Percentiles rank a stretch among this genome's conserved stretches.
phyloP scores from a whole-genome alignment of 2,797 vertebrate species.

The Ispidina picta region DNA sequence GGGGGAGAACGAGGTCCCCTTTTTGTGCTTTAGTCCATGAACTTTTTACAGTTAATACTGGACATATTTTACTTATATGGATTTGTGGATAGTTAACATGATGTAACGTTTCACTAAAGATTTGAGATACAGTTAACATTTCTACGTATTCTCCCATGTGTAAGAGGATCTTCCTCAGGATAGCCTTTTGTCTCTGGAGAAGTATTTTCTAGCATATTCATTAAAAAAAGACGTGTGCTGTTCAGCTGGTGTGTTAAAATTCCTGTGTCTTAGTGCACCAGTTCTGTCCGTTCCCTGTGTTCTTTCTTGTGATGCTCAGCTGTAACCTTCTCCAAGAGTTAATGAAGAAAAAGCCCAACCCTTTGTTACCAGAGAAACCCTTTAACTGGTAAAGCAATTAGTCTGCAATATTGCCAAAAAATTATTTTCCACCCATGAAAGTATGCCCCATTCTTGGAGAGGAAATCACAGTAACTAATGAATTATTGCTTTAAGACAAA shows the following conservation, averaged over 20 bases:
- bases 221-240: not conserved
- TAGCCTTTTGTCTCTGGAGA: not conserved
- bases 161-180: not conserved
- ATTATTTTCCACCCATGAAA: not conserved
- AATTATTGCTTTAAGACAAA: constrained; percentile 5
- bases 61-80: not conserved
- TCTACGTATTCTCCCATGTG: not conserved
- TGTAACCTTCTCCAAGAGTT: not conserved
- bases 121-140: not conserved
- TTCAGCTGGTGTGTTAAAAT: not conserved
- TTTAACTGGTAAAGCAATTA: not conserved
- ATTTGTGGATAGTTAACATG: not conserved
- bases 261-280: not conserved
- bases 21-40: not conserved
- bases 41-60: not conserved
- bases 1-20: not conserved
- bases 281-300: not conserved
- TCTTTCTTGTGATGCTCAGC: not conserved
- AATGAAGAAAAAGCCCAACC: not conserved
- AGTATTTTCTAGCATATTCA: not conserved
- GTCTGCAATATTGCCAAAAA: not conserved
- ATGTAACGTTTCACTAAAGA: not conserved
- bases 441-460: not conserved
- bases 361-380: not conserved
- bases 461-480: not conserved